Base-by-base conservation (phyloP, 2,113 vertebrate genomes). In the Mormoops blainvillei region DNA sequence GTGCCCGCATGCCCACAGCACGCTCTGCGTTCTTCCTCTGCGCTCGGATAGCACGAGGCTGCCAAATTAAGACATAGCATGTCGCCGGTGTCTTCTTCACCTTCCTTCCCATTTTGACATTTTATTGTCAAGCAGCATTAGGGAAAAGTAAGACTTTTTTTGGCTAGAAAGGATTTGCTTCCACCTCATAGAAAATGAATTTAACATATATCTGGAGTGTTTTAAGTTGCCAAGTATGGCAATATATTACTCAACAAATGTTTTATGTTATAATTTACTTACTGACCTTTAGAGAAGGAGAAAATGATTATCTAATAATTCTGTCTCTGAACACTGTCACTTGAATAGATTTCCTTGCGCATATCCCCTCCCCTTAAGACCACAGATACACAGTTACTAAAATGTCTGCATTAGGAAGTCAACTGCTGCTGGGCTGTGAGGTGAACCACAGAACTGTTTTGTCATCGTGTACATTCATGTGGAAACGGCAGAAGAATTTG, bases 231-330 rank as follows among this genome's bases (percentile, higher is more conserved):
- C 38, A 67, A 95, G 28, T 80, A 2, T 20, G 94, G 33, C 12
- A 11, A 18, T 96, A 87, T 97, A 5, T 92, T 86, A 63, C 74
- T 93, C 91, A 81, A 14, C 76, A 85, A 73, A 67, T 5, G 16
- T 20, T 87, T 92, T 94, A 12, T 63, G 58, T 54, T 94, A 48
- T 74, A 92, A 96, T 93, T 92, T 80, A 65, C 45, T 92, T 80
- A 65, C 45, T 31, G 28, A 92, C 76, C 80, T 96, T 61, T 87
- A 78, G 91, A 96, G 94, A 89, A 88, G 28, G 95, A 45, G 74
- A 87, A 90, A 41, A 77, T 87, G 88, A 36, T 84, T 97, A 96
- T n/a, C 16, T 74, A 70, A 43, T 88, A 95, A 73, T 78, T 96
- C 81, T 50, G 48, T 93, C 76, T 90, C 87, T 65, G 86, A 89